Conservation (phyloP, 2,113 vertebrate genomes). For the Perccottus glenii region DNA sequence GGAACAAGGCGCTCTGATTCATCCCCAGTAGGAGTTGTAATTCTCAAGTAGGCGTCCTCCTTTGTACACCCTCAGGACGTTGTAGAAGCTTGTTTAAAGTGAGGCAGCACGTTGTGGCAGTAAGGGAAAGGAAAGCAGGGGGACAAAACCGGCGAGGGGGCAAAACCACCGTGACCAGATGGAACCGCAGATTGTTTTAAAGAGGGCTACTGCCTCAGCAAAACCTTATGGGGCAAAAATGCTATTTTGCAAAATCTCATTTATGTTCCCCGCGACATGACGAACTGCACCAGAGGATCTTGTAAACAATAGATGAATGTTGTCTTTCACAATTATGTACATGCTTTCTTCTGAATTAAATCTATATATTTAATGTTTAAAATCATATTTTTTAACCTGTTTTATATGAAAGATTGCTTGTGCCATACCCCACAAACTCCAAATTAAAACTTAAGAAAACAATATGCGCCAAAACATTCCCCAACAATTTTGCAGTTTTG, state of each 20-base stretch:
- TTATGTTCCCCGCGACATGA: conserved; percentile 40
- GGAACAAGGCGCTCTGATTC: conserved; percentile 29
- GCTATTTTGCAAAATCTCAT: conserved; percentile 56
- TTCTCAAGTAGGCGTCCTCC: conserved; percentile 38
- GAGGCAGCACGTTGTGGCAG: conserved; percentile 39
- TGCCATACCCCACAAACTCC: too few species aligned
- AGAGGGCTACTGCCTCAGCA: conserved; percentile 62
- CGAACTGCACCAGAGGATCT: conserved; percentile 19
- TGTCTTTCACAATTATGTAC: neutral
- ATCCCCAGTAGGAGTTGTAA: conserved; percentile 25
- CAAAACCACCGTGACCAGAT: conserved; percentile 73
- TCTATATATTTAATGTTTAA: too few species aligned
- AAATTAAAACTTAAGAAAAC: too few species aligned
- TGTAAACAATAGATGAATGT: neutral
- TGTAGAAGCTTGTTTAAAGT: conserved; percentile 33
- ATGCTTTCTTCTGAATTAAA: neutral
- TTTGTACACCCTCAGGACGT: conserved; percentile 53
- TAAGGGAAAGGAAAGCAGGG: conserved; percentile 46
- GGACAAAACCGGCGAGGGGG: conserved; percentile 31
- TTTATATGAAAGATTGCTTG: too few species aligned
- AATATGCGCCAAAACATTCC: too few species aligned
- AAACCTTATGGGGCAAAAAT: conserved; percentile 66
- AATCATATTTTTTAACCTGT: too few species aligned
- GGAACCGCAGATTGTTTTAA: conserved; percentile 74
- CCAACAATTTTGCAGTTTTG: too few species aligned